Evolutionary conservation across 2,888 invertebrate genomes (phyloP).

Genomic region (Lordiphosa andalusiaca): DNA sequence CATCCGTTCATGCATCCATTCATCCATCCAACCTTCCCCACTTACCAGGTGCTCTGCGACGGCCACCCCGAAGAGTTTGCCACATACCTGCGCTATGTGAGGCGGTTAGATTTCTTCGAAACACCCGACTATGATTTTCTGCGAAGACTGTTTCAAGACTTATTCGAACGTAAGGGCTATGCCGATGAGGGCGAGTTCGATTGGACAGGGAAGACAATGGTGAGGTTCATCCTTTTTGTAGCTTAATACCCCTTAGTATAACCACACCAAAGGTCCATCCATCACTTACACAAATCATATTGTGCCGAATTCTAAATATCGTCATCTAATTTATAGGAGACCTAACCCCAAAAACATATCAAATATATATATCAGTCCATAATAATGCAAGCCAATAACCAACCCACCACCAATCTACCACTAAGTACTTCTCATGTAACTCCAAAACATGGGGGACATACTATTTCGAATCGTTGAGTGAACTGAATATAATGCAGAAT

Average conservation of each 20-base stretch:
- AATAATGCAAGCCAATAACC: conserved; percentile 42
- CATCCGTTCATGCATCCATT: too few relatives aligned
- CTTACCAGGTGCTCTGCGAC: conserved; percentile 88
- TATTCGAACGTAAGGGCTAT: conserved; percentile 93
- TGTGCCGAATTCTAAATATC: conserved; percentile 59
- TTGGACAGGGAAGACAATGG: conserved; percentile 94
- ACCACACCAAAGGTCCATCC: background rate
- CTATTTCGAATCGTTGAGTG: too few relatives aligned
- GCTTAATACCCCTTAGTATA: conserved; percentile 6
- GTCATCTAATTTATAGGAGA: conserved; percentile 58
- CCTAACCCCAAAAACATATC: conserved; percentile 4
- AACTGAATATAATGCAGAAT: too few relatives aligned
- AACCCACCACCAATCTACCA: too few relatives aligned
- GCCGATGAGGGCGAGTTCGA: conserved; percentile 96
- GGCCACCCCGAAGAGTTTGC: conserved; percentile 97
- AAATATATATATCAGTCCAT: conserved; percentile 20
- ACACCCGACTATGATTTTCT: conserved; percentile 99
- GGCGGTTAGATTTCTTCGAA: conserved; percentile 99
- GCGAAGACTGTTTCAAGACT: conserved; percentile 95
- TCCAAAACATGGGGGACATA: too few relatives aligned
- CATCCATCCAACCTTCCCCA: too few relatives aligned
- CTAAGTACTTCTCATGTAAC: too few relatives aligned
- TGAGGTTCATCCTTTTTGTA: conserved; percentile 28
- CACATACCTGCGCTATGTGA: conserved; percentile 97
- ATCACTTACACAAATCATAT: background rate